Base-by-base conservation (phyloP, 92 coral and sea anemone genomes). In the Heliopora coerulea region DNA sequence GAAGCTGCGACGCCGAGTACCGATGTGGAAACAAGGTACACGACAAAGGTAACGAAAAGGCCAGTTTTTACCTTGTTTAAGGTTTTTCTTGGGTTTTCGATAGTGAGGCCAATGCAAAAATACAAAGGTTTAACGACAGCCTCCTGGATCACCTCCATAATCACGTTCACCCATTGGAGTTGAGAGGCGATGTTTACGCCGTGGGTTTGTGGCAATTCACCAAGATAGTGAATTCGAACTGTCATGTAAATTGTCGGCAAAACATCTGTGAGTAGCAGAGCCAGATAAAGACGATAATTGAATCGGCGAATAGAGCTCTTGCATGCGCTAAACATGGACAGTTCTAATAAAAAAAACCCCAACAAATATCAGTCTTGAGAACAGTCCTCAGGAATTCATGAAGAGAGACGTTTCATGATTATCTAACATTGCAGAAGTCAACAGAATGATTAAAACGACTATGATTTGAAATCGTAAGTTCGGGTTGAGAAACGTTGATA, bases 151-250 rank as follows among this genome's bases (percentile, higher is more conserved):
- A 68, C 75, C 30, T 68, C 75, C 2, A 68, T 28, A 23, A 68
- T 48, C 32, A 68, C 75, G 28, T 68, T 68, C 44, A 68, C 75
- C 75, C 75, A 68, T 50, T 68, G 75, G 17, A 68, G n/a, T 15
- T 68, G 75, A n/a, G 75, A 68, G 41, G 75, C 75, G 0, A 68
- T 68, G 61, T 68, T 68, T 12, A 68, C 75, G 21, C 75, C 75
- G 59, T 40, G 49, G 10, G 75, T 49, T 37, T 68, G 50, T 35
- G 75, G 75, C 14, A 68, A 33, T 12, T 68, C 40, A 5, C 75
- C 75, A 30, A 68, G 75, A 49, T 68, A 68, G 48, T 68, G 60
- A 30, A 68, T 68, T 7, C 75, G n/a, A n/a, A n/a, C n/a, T n/a
- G n/a, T n/a, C n/a, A n/a, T n/a, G n/a, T n/a, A n/a, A n/a, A n/a